Evolutionary conservation across 2,888 invertebrate species (phyloP).

Genomic region (Temnothorax unifasciatus): DNA sequence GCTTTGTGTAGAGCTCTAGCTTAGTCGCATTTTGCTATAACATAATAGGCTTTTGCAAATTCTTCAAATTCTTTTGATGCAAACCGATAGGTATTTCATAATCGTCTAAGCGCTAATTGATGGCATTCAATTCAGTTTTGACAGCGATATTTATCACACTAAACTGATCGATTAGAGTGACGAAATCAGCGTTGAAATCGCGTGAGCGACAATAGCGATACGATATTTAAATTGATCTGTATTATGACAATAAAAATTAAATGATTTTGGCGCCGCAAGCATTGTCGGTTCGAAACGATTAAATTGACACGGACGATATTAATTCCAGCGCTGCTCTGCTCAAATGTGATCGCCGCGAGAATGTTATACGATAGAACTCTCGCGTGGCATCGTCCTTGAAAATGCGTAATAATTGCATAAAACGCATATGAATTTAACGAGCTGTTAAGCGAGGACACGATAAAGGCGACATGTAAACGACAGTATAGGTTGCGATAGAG

Average conservation of each 20-base stretch:
- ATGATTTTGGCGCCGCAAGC: slow-evolving; percentile 32
- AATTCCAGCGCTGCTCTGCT: slow-evolving; percentile 6
- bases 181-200: neutral
- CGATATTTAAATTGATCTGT: slow-evolving; percentile 23
- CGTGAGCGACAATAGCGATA: neutral
- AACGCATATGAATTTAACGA: slow-evolving; percentile 1
- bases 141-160: neutral
- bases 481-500: neutral
- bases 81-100: neutral
- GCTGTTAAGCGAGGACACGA: neutral
- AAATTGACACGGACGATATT: slow-evolving; percentile 17
- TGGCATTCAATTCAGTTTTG: neutral
- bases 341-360: neutral
- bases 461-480: slow-evolving; percentile 24
- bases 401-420: slow-evolving; percentile 53
- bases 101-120: neutral
- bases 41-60: neutral
- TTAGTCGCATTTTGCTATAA: too few species aligned
- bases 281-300: slow-evolving; percentile 32
- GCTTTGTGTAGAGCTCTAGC: too few species aligned
- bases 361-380: neutral
- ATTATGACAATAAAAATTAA: slow-evolving; percentile 33
- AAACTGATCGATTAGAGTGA: neutral
- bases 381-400: neutral
- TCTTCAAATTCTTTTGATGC: neutral